These are phyloP conservation scores for Burhinus bistriatus DNA, from an alignment of 2,113 vertebrate genomes.

Conservation along the genomic window DNA sequence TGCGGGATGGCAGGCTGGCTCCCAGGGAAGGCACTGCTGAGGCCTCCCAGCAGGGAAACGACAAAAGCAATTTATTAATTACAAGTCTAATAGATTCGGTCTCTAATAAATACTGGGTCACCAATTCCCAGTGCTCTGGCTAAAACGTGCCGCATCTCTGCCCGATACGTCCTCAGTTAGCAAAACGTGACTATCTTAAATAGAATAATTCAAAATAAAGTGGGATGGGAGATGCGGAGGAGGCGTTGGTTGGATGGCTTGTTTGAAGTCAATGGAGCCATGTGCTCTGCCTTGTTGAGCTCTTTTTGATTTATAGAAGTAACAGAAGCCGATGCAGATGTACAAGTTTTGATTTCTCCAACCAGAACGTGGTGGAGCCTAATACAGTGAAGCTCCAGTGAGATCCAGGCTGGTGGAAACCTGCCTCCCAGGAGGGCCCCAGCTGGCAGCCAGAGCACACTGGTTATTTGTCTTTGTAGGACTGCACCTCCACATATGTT, in stretches of 20 bases:
- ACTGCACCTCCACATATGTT: background rate
- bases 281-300: background rate
- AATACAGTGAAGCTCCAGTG: background rate
- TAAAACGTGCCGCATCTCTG: background rate
- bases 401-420: background rate
- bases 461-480: background rate
- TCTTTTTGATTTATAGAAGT: background rate
- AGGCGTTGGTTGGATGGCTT: background rate
- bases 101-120: background rate
- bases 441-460: background rate
- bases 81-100: background rate
- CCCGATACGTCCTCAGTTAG: background rate
- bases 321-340: background rate
- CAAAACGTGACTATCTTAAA: background rate
- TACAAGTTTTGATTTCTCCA: background rate
- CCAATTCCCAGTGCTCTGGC: background rate
- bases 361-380: background rate
- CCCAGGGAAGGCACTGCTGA: background rate
- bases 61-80: background rate
- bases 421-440: background rate
- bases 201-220: background rate
- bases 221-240: background rate
- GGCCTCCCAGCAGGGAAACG: background rate
- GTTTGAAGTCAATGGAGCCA: background rate
- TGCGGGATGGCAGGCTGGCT: background rate